Conservation (phyloP, 2,888 invertebrate genomes). For the Spicauda simplicius region DNA sequence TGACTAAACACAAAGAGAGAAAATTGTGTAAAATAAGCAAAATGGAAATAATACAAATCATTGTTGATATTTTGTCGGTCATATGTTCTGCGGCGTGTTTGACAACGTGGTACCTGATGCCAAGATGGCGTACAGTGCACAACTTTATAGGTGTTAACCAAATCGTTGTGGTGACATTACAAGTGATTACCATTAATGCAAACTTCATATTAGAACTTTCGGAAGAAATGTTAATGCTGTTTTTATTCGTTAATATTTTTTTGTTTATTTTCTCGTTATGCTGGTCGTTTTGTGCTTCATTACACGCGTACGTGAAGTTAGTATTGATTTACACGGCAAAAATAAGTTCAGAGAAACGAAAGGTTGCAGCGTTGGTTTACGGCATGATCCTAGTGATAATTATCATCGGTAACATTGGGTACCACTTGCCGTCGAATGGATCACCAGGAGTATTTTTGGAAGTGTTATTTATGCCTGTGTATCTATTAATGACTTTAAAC, state of each 20-base stretch:
- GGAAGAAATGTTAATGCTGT: conserved; percentile 25
- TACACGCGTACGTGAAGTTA: conserved; percentile 42
- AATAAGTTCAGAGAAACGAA: conserved; percentile 41
- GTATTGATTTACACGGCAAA: conserved; percentile 42
- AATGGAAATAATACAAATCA: background rate
- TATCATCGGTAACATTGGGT: conserved; percentile 13
- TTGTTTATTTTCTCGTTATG: conserved; percentile 30
- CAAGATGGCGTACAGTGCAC: conserved; percentile 44
- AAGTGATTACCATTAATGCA: conserved; percentile 31
- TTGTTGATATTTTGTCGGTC: conserved; percentile 40
- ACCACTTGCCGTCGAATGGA: conserved; percentile 10
- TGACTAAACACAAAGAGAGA: too few species aligned
- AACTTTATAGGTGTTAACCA: conserved; percentile 45
- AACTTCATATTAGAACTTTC: background rate
- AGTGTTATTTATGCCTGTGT: conserved; percentile 16
- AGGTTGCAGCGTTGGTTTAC: conserved; percentile 35
- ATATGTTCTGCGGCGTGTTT: conserved; percentile 39
- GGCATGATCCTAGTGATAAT: conserved; percentile 26
- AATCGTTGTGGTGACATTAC: conserved; percentile 41
- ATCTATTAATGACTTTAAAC: conserved; percentile 39
- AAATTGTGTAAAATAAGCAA: background rate
- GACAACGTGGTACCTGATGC: conserved; percentile 41
- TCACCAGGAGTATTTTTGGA: background rate
- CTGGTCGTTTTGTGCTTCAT: conserved; percentile 44
- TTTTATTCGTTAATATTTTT: background rate